phyloP scores from a whole-genome alignment of 2,113 vertebrate species.

The Irena cyanogastra region DNA sequence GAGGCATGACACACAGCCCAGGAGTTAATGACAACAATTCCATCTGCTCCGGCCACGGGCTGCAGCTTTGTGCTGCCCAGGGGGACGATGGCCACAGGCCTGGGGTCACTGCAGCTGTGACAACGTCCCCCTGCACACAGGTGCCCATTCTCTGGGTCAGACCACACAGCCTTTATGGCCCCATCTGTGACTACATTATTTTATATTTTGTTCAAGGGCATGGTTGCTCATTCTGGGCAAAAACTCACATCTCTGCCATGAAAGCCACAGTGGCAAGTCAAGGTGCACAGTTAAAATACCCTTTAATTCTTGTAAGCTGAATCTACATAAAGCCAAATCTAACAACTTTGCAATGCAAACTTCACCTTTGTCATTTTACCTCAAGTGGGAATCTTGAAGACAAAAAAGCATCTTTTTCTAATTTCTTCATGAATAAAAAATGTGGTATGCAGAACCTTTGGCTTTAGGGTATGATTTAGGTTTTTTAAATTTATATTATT shows the following conservation, averaged over 20 bases:
- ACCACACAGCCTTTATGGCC: accelerated
- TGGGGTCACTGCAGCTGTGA: neutral
- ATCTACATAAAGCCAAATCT: neutral
- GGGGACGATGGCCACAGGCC: accelerated
- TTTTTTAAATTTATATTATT: neutral
- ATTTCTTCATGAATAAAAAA: neutral
- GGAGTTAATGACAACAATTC: neutral
- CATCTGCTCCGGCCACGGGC: neutral
- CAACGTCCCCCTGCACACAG: accelerated
- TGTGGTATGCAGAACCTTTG: neutral
- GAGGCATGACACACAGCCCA: accelerated
- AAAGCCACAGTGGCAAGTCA: neutral
- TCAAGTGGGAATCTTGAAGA: neutral
- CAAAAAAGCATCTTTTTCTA: neutral
- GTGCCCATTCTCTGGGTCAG: accelerated
- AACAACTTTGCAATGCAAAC: neutral
- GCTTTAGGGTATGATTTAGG: neutral
- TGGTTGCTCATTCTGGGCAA: neutral
- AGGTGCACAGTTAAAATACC: neutral
- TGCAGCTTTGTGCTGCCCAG: neutral
- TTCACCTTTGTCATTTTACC: neutral
- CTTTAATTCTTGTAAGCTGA: neutral
- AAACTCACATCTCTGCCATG: accelerated
- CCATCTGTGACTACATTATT: neutral
- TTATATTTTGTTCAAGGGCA: neutral